These are phyloP conservation scores for Mythimna lalbum DNA, from an alignment of 2,888 invertebrate genomes.

Conservation along the genomic window DNA sequence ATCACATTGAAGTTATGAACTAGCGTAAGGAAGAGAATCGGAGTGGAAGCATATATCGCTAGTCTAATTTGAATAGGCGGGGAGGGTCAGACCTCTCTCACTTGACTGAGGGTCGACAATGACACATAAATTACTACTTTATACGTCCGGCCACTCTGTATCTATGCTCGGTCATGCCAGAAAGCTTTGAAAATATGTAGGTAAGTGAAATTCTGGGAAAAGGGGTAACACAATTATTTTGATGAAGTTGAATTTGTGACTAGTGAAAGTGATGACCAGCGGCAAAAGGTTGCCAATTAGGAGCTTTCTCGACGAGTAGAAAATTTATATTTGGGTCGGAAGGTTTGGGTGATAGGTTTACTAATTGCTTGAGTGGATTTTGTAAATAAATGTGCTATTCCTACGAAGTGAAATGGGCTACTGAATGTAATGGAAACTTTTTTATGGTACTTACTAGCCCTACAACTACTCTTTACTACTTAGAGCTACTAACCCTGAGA, in stretches of 20 bases:
- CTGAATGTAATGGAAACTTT: no score
- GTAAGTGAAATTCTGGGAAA: constrained; percentile 50
- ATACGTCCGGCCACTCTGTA: constrained; percentile 75
- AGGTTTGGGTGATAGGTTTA: no score
- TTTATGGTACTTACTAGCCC: no score
- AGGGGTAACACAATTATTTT: constrained; percentile 46
- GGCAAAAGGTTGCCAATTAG: constrained; percentile 28
- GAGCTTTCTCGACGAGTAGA: constrained; percentile 9
- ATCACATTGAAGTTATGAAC: constrained; percentile 76
- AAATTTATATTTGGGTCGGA: constrained; percentile 5
- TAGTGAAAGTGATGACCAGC: constrained; percentile 25
- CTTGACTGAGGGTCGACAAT: constrained; percentile 78
- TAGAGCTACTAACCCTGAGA: no score
- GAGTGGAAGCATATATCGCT: constrained; percentile 72
- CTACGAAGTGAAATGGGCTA: no score
- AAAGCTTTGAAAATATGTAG: constrained; percentile 63
- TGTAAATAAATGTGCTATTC: no score
- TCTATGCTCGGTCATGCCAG: constrained; percentile 41
- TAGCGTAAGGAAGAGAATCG: constrained; percentile 66
- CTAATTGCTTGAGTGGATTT: no score
- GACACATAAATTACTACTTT: constrained; percentile 82
- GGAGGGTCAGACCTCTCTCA: constrained; percentile 71
- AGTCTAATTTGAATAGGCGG: constrained; percentile 81
- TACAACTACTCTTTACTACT: no score
- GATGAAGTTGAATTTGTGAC: constrained; percentile 34